Conservation (phyloP, 2,797 vertebrate genomes). For the Austrolebias charrua region DNA sequence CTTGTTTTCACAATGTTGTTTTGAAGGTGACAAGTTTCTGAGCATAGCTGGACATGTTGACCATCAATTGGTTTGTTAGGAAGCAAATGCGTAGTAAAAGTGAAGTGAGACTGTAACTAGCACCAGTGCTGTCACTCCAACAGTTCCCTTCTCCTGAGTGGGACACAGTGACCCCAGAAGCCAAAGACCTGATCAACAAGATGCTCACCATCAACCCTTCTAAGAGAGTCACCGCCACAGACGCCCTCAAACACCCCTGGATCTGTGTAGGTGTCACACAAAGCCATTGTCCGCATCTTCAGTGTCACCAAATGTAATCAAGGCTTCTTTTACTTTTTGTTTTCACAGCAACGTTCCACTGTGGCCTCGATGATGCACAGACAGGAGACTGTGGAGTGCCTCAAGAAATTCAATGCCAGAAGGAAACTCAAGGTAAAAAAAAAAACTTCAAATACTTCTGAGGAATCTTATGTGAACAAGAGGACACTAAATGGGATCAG, state of each 20-base stretch:
- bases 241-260: constrained; percentile 96
- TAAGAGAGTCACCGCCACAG: constrained; percentile 92
- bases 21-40: too few species aligned
- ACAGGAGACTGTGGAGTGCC: constrained; percentile 97
- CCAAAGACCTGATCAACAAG: constrained; percentile 98
- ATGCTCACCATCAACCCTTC: constrained; percentile 98
- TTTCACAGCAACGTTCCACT: constrained; percentile 92
- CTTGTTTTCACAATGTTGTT: too few species aligned
- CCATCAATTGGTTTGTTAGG: too few species aligned
- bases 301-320: not conserved
- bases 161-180: constrained; percentile 97
- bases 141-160: constrained; percentile 98
- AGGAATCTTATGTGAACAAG: too few species aligned
- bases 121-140: constrained; percentile 20
- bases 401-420: constrained; percentile 97
- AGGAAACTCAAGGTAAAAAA: constrained; percentile 87
- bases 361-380: constrained; percentile 99
- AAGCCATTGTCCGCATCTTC: not conserved
- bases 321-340: not conserved
- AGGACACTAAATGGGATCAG: too few species aligned
- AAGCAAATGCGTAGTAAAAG: too few species aligned
- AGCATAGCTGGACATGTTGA: too few species aligned
- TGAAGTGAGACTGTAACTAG: too few species aligned
- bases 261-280: constrained; percentile 87
- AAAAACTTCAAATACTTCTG: not conserved